Evolutionary conservation across 1,140 invertebrate species (phyloP), one percentile per base, ranked within the genome.

Genomic region (Eurosta solidaginis): DNA sequence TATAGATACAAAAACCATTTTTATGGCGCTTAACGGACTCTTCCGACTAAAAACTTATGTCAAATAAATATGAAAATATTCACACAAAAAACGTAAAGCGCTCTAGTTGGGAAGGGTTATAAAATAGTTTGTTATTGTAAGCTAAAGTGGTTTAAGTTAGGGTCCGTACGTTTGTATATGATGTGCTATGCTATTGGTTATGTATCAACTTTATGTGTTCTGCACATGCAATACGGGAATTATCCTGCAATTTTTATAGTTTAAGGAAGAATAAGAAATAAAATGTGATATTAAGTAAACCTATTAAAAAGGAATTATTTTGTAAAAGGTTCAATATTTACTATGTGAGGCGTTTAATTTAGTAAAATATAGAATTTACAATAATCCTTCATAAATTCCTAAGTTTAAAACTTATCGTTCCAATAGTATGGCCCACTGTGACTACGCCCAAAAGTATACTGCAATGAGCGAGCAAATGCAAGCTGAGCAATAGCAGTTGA

Each of bases 181-280:
- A 5, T n/a, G 6, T 36, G 1, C 40, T 36, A 9, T 22, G 59
- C 6, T 40, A 68, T 40, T 68, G 59, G 59, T 40, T 33, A n/a
- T 68, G 40, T 40, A 68, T 68, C 59, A 68, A 36, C 17, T 68
- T 68, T 68, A 68, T 68, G 59, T 68, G n/a, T 42, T 68, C 40
- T 22, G 33, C 59, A 68, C 59, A 68, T 68, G 59, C 59, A 68
- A 68, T 20, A 33, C 59, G 33, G 59, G 33, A 3, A 10, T 68
- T 68, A 68, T n/a, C 17, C 12, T 6, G 59, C 22, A 68, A 40
- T 68, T 40, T 68, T 68, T 68, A 40, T 14, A 40, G 27, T 17
- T 17, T 20, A 22, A 68, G 12, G 20, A 68, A 40, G 22, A 3
- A n/a, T 29, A 36, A 40, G 59, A 68, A 68, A 40, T 40, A 17